These are phyloP conservation scores for Athalia circularis DNA, from an alignment of 2,888 invertebrate species.

Conservation along the genomic window DNA sequence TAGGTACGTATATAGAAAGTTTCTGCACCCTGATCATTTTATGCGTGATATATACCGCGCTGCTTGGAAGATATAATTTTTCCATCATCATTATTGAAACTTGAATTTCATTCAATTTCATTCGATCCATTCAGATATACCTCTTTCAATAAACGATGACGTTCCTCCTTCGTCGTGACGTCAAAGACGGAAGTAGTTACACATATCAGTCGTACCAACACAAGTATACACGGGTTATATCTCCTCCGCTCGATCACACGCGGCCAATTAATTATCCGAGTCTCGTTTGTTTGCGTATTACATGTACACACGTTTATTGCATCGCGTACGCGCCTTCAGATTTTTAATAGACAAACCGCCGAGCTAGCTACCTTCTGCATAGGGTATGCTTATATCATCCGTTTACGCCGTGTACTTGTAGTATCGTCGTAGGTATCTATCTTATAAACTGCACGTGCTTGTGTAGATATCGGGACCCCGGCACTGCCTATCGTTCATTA, in stretches of 20 bases:
- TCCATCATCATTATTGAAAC: no score
- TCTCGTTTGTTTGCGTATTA: conserved; percentile 26
- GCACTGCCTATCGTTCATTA: conserved; percentile 27
- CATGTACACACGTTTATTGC: conserved; percentile 18
- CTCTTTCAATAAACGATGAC: background rate
- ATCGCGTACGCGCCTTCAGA: background rate
- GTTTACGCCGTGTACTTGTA: background rate
- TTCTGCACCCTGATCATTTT: background rate
- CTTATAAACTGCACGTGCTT: conserved; percentile 1
- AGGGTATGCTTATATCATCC: conserved; percentile 1
- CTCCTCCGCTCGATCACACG: background rate
- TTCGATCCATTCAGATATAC: background rate
- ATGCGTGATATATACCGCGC: no score
- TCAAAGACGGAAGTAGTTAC: conserved; percentile 10
- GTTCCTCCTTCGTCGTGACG: background rate
- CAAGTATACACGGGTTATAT: background rate
- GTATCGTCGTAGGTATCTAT: background rate
- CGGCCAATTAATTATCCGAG: conserved; percentile 23
- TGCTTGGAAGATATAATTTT: no score
- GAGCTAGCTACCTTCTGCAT: background rate
- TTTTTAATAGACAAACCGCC: conserved; percentile 18
- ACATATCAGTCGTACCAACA: conserved; percentile 12
- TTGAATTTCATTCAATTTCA: no score
- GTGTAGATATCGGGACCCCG: background rate
- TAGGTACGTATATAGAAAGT: conserved; percentile 1